Conservation (phyloP, 2,888 invertebrate species). For the Neuroscelio doddi region DNA sequence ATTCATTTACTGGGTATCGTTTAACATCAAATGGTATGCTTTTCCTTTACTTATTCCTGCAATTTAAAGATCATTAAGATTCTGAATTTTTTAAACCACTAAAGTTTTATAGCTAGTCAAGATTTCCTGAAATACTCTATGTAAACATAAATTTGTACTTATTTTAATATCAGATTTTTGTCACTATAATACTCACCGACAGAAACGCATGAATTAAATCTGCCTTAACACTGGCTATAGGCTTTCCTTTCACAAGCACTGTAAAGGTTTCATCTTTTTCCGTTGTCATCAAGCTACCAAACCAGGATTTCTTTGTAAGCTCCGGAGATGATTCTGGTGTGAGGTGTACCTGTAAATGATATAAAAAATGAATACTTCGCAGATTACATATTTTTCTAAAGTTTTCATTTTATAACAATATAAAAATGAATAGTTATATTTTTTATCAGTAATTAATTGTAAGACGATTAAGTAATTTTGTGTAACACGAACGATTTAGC, state of each 20-base stretch:
- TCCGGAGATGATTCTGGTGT: slow-evolving; percentile 98
- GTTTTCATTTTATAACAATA: neutral
- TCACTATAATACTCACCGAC: slow-evolving; percentile 79
- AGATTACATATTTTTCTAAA: neutral
- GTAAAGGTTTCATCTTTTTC: slow-evolving; percentile 98
- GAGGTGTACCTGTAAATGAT: slow-evolving; percentile 83
- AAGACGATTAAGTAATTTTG: no score
- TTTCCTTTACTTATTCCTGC: no score
- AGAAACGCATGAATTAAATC: slow-evolving; percentile 98
- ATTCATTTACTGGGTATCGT: no score
- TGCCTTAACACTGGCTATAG: slow-evolving; percentile 96
- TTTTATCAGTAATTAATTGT: no score
- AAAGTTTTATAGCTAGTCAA: no score
- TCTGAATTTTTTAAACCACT: no score
- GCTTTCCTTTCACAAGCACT: slow-evolving; percentile 96
- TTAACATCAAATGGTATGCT: no score
- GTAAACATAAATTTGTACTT: no score
- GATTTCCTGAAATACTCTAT: slow-evolving; percentile 3
- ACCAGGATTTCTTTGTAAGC: slow-evolving; percentile 98
- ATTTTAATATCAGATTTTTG: neutral
- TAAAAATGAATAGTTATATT: neutral
- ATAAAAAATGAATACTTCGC: no score
- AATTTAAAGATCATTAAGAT: no score
- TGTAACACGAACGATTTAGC: no score
- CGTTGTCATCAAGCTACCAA: slow-evolving; percentile 97